A percentile compares a stretch with the other conserved stretches of the same genome.
Conservation (phyloP, 2,113 vertebrate genomes). For the Cottus gobio region DNA sequence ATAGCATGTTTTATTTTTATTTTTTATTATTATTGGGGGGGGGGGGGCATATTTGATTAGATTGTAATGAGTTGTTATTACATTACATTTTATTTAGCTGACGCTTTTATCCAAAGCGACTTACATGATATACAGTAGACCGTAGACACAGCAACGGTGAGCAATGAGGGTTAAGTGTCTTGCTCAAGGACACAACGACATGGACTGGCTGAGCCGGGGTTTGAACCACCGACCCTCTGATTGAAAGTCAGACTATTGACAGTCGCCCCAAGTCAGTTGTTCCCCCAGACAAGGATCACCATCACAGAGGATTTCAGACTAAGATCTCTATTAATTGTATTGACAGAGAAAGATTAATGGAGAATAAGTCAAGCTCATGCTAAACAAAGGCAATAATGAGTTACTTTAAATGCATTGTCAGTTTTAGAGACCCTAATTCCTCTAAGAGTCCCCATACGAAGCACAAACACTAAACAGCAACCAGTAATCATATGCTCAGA, state of each 20-base stretch:
- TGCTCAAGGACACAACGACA: too few relatives aligned
- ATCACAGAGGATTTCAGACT: constrained; percentile 66
- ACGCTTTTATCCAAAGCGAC: too few relatives aligned
- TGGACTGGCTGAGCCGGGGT: too few relatives aligned
- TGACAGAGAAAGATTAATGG: constrained; percentile 73
- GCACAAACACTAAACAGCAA: constrained; percentile 50
- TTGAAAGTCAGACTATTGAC: too few relatives aligned
- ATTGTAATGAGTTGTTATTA: constrained; percentile 75
- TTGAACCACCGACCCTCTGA: too few relatives aligned
- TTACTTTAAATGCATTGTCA: constrained; percentile 67
- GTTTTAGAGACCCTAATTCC: constrained; percentile 53
- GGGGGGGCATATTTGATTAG: constrained; percentile 58
- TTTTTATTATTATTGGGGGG: not conserved
- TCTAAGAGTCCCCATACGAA: constrained; percentile 26
- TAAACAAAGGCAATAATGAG: constrained; percentile 68
- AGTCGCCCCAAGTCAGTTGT: too few relatives aligned
- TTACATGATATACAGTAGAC: too few relatives aligned
- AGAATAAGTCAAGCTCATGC: constrained; percentile 49
- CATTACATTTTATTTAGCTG: too few relatives aligned
- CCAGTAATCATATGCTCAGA: constrained; percentile 9
- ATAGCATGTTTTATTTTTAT: too few relatives aligned
- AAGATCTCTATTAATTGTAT: constrained; percentile 68
- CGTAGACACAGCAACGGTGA: too few relatives aligned
- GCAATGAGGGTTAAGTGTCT: too few relatives aligned
- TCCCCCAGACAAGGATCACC: constrained; percentile 50